A percentile compares a stretch with the other conserved stretches of the same genome.
Evolutionary conservation across 2,113 vertebrate species (phyloP).

Genomic region (Notothenia rossii): DNA sequence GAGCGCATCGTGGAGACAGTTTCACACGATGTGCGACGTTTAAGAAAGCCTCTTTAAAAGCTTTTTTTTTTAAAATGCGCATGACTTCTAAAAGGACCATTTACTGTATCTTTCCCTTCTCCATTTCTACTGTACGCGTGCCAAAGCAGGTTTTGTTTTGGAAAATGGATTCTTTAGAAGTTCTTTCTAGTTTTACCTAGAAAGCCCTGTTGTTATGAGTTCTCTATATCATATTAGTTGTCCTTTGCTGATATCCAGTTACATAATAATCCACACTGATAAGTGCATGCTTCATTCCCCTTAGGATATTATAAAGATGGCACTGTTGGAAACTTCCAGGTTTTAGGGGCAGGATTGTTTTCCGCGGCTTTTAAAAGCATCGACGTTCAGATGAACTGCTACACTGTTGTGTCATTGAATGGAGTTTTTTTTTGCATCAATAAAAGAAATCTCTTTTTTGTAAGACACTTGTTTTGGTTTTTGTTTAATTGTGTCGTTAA

Average conservation of each 20-base stretch:
- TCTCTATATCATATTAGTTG: background rate
- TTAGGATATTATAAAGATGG: conserved; percentile 28
- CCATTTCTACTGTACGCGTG: conserved; percentile 35
- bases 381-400: conserved; percentile 43
- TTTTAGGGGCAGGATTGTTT: conserved; percentile 11
- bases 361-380: conserved; percentile 55
- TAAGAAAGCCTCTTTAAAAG: conserved; percentile 16
- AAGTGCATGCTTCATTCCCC: conserved; percentile 11
- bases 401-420: conserved; percentile 25
- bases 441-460: conserved; percentile 63
- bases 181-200: background rate
- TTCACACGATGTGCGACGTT: conserved; percentile 30
- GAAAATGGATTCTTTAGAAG: background rate
- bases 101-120: conserved; percentile 25
- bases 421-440: conserved; percentile 55
- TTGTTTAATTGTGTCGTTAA: background rate
- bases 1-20: conserved; percentile 16
- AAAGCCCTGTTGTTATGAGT: background rate
- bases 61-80: conserved; percentile 32
- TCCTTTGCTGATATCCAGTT: background rate
- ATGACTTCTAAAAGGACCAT: conserved; percentile 58
- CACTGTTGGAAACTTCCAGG: conserved; percentile 19
- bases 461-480: conserved; percentile 9
- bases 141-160: conserved; percentile 43
- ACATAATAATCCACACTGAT: background rate